Percentiles rank a stretch among this genome's conserved stretches.
Evolutionary conservation across 2,797 vertebrate species (phyloP).

Genomic region (Sebastes itinus): DNA sequence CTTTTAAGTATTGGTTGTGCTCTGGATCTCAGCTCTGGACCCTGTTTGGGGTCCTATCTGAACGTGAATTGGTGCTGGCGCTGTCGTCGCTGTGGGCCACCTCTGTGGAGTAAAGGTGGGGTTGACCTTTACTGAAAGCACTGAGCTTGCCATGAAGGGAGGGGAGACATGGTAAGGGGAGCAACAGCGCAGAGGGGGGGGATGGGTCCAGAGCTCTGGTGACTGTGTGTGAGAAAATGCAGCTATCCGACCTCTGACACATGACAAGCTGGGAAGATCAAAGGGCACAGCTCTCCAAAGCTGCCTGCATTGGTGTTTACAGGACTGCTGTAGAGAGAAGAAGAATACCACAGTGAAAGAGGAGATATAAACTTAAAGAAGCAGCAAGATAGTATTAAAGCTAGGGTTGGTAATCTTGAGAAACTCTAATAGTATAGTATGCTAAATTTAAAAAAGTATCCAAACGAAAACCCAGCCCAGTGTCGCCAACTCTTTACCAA

Average conservation of each 20-base stretch:
- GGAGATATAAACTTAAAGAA: not conserved
- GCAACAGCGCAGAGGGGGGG: constrained; percentile 3
- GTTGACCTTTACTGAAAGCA: constrained; percentile 73
- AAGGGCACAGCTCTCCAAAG: constrained; percentile 60
- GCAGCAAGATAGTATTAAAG: not conserved
- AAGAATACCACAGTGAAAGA: not conserved
- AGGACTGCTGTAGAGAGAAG: constrained; percentile 7
- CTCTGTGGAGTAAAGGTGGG: constrained; percentile 55
- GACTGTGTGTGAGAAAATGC: constrained; percentile 71
- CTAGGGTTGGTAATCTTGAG: no score
- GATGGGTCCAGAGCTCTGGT: constrained; percentile 52
- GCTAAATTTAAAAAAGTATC: no score
- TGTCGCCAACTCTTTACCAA: no score
- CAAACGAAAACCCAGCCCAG: no score
- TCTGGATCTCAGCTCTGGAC: not conserved
- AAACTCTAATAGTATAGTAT: no score
- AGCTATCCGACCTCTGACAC: constrained; percentile 77
- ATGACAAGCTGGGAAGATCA: constrained; percentile 68
- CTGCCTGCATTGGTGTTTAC: constrained; percentile 51
- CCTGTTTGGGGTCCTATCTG: constrained; percentile 1
- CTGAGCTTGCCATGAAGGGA: constrained; percentile 45
- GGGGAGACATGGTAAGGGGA: constrained; percentile 48
- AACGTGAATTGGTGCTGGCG: constrained; percentile 2
- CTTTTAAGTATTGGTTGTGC: not conserved
- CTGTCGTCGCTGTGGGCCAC: constrained; percentile 30